Evolutionary conservation across 2,888 invertebrate genomes (phyloP), one percentile per base, ranked within the genome.

Genomic region (Spodoptera exigua): DNA sequence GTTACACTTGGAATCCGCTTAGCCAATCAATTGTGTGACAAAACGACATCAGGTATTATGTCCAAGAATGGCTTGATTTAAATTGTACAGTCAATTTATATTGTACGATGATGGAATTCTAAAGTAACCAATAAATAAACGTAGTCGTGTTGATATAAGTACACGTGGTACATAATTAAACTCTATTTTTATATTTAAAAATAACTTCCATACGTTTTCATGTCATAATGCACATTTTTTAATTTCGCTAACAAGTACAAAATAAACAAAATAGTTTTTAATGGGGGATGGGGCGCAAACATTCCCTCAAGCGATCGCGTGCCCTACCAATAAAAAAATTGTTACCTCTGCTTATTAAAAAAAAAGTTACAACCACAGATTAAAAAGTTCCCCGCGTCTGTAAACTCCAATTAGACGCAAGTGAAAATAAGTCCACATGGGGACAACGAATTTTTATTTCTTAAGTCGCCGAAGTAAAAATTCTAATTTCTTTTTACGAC

Each of bases 401-500:
- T 75, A 70, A 75, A 73, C 49, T 70, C 48, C 62, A 76, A 75
- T 76, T 77, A 77, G 49, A 63, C 60, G 45, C 73, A 56, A 77
- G 77, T 68, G 75, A 77, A 76, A 70, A 74, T 72, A 77, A 76
- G 49, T 74, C 61, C 76, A 76, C 69, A 68, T 76, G 69, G 76
- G 69, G 76, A 76, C 73, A 64, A 64, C 60, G 64, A 65, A 63
- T 67, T 75, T 77, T 74, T 77, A 77, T 77, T 76, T 77, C 62
- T 64, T 36, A 66, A 77, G 57, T 73, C 57, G 48, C 61, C 60
- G 41, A 56, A 62, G 67, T 59, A 74, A 71, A 77, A 76, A 67
- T 51, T 76, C 44, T 78, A 78, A 77, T 77, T 75, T 77, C 66
- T 71, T 77, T 77, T 77, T 77, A 76, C 68, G 78, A 70, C 61